Percentiles rank a stretch among this genome's conserved stretches.
These are phyloP conservation scores for Drosophila mojavensis DNA, from an alignment of 1,140 invertebrate species.

Conservation along the genomic window DNA sequence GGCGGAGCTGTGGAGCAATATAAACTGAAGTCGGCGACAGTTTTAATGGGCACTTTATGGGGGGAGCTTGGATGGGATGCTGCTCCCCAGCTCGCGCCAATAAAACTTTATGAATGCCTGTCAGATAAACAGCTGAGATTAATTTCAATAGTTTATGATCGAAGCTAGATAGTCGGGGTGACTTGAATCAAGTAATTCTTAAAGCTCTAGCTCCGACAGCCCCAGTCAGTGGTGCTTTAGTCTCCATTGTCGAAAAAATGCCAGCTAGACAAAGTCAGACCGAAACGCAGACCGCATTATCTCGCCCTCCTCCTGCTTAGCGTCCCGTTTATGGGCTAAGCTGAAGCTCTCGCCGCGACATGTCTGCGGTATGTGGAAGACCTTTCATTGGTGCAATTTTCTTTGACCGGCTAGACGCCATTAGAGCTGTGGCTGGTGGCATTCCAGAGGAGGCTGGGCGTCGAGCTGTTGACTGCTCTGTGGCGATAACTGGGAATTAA, in stretches of 20 bases:
- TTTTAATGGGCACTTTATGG: conserved; percentile 44
- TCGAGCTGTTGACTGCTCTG: conserved; percentile 50
- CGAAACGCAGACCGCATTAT: conserved; percentile 69
- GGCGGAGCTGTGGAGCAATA: conserved; percentile 1
- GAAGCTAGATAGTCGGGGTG: not conserved
- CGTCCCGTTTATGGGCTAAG: conserved; percentile 54
- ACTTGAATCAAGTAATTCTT: not conserved
- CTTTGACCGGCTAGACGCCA: conserved; percentile 56
- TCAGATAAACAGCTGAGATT: conserved; percentile 3
- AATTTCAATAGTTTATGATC: conserved; percentile 11
- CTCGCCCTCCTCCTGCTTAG: conserved; percentile 32
- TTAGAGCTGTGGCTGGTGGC: conserved; percentile 31
- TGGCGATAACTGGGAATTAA: conserved; percentile 73
- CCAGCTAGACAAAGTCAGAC: conserved; percentile 39
- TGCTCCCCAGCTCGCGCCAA: not conserved
- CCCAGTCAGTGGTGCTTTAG: not conserved
- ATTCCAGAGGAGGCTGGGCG: conserved; percentile 39
- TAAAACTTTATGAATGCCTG: conserved; percentile 29
- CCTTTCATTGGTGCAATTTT: conserved; percentile 34
- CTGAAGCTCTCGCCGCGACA: conserved; percentile 53
- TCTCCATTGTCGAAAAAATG: conserved; percentile 17
- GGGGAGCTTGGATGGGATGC: too few relatives aligned
- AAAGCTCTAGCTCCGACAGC: not conserved
- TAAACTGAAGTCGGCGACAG: conserved; percentile 12
- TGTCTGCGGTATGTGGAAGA: conserved; percentile 74